Conservation (phyloP, 2,888 invertebrate species). For the Tiliacea aurago region DNA sequence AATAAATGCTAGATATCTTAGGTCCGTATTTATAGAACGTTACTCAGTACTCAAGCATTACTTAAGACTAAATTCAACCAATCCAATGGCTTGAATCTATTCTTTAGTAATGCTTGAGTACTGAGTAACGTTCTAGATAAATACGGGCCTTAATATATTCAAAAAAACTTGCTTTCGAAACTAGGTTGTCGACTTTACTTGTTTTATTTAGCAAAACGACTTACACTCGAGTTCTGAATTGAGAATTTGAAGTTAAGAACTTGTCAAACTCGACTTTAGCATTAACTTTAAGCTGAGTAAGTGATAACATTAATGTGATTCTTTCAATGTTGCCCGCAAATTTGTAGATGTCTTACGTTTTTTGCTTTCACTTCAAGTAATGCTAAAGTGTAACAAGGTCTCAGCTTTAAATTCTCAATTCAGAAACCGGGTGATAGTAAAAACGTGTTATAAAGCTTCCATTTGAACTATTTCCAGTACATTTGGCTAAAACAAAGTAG, state of each 20-base stretch:
- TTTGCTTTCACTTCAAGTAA: neutral
- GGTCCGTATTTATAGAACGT: no score
- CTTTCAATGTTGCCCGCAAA: no score
- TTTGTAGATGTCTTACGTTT: neutral
- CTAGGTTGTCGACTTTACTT: neutral
- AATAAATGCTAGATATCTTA: neutral
- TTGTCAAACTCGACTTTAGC: neutral
- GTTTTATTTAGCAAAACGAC: neutral
- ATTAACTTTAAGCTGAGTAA: neutral
- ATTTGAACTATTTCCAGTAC: conserved; percentile 34
- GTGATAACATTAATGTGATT: neutral
- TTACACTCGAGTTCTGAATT: neutral
- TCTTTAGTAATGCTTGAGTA: no score
- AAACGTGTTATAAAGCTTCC: conserved; percentile 12
- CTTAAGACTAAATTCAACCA: no score
- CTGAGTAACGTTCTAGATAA: no score
- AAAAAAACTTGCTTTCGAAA: neutral
- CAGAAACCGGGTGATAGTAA: no score
- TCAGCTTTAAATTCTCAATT: neutral
- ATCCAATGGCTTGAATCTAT: no score
- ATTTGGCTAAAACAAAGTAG: conserved; percentile 26
- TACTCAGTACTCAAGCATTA: no score
- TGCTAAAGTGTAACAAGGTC: neutral
- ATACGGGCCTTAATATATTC: no score
- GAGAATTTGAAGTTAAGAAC: neutral